Conservation (phyloP, 2,113 vertebrate genomes). For the Chrysochloris asiatica region DNA sequence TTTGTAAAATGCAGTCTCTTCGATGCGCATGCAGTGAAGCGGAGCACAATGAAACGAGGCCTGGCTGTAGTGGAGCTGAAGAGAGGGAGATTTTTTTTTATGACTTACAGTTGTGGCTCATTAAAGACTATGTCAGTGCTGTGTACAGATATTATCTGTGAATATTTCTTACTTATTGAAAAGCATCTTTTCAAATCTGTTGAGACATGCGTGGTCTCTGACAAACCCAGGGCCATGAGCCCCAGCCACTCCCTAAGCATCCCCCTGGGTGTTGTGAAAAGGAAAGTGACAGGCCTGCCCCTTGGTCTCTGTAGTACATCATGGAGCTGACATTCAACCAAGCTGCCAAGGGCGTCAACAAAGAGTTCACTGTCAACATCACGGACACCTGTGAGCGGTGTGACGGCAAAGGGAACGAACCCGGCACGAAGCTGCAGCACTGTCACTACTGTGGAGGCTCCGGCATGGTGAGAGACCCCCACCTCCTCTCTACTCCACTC, state of each 20-base stretch:
- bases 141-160: not conserved
- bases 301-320: conserved; percentile 86
- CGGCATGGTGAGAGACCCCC: conserved; percentile 90
- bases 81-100: not conserved
- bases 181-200: not conserved
- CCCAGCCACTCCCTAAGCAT: not conserved
- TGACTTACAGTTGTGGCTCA: not conserved
- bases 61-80: not conserved
- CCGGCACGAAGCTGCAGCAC: conserved; percentile 93
- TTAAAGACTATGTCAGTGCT: not conserved
- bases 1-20: no score
- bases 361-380: conserved; percentile 92
- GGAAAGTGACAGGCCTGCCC: not conserved
- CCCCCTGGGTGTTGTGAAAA: not conserved
- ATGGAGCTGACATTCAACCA: conserved; percentile 98
- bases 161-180: not conserved
- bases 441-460: conserved; percentile 94
- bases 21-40: no score
- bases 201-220: not conserved
- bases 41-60: no score
- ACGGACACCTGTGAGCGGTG: conserved; percentile 93
- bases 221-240: not conserved
- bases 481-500: not conserved
- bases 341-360: conserved; percentile 98
- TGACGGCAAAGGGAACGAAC: conserved; percentile 92